Conservation (phyloP, 2,888 invertebrate species). For the Pterostichus madidus region DNA sequence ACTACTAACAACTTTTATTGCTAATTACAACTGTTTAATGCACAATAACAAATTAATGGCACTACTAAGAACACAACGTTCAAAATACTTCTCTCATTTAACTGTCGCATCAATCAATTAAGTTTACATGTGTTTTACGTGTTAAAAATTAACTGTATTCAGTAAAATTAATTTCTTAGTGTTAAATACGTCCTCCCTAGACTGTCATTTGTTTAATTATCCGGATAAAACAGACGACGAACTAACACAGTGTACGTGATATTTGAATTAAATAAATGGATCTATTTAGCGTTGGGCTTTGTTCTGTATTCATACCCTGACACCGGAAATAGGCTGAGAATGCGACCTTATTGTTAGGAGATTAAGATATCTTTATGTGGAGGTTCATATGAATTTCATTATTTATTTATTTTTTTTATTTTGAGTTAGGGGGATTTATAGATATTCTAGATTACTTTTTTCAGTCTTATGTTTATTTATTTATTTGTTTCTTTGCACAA, state of each 20-base stretch:
- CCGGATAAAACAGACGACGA: slow-evolving; percentile 7
- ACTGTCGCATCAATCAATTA: background rate
- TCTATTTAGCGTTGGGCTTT: background rate
- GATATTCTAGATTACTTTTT: too few relatives aligned
- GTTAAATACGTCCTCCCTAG: background rate
- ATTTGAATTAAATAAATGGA: slow-evolving; percentile 2
- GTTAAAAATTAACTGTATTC: background rate
- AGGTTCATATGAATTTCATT: too few relatives aligned
- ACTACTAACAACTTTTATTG: too few relatives aligned
- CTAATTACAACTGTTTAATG: too few relatives aligned
- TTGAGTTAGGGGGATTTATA: too few relatives aligned
- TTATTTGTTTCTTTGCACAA: too few relatives aligned
- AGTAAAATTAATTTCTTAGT: background rate
- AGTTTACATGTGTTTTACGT: background rate
- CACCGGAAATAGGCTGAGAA: background rate
- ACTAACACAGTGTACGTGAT: background rate
- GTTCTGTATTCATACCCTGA: background rate
- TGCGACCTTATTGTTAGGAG: background rate
- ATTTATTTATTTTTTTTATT: too few relatives aligned
- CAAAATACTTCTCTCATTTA: background rate
- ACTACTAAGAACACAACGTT: too few relatives aligned
- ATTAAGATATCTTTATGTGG: background rate
- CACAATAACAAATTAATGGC: too few relatives aligned
- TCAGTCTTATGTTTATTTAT: too few relatives aligned
- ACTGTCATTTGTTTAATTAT: slow-evolving; percentile 19